Percentiles rank a stretch among this genome's conserved stretches.
Conservation (phyloP, 2,888 invertebrate species). For the Drosophila conformis region DNA sequence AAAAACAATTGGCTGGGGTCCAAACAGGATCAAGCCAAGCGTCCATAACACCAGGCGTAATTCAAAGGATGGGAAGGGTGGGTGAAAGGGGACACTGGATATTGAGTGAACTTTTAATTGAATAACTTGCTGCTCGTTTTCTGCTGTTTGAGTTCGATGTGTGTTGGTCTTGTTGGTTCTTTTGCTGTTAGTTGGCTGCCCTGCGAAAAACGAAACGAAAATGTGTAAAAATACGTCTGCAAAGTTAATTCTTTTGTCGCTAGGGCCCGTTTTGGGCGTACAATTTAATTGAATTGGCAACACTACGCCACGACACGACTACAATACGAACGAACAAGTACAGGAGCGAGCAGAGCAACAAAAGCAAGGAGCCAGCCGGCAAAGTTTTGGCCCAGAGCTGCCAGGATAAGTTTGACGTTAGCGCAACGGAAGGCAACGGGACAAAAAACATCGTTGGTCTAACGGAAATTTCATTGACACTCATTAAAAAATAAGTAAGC, state of each 20-base stretch:
- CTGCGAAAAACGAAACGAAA: conserved; percentile 32
- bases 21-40: conserved; percentile 8
- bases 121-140: conserved; percentile 75
- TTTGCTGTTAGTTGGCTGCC: conserved; percentile 43
- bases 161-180: conserved; percentile 19
- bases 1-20: conserved; percentile 14
- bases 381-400: conserved; percentile 54
- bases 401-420: conserved; percentile 42
- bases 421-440: conserved; percentile 15
- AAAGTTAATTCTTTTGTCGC: conserved; percentile 63
- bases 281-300: conserved; percentile 72
- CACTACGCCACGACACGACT: conserved; percentile 42
- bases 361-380: conserved; percentile 14
- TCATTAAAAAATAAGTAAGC: conserved; percentile 63
- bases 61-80: background rate
- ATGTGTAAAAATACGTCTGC: conserved; percentile 59
- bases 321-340: conserved; percentile 7
- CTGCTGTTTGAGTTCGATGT: conserved; percentile 47
- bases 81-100: conserved; percentile 25
- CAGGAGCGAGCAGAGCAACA: conserved; percentile 3
- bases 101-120: conserved; percentile 76
- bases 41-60: conserved; percentile 13
- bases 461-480: conserved; percentile 70
- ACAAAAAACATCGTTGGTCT: conserved; percentile 42
- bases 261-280: conserved; percentile 39